These are phyloP conservation scores for Tetrao urogallus DNA, from an alignment of 2,113 vertebrate species.

Conservation along the genomic window DNA sequence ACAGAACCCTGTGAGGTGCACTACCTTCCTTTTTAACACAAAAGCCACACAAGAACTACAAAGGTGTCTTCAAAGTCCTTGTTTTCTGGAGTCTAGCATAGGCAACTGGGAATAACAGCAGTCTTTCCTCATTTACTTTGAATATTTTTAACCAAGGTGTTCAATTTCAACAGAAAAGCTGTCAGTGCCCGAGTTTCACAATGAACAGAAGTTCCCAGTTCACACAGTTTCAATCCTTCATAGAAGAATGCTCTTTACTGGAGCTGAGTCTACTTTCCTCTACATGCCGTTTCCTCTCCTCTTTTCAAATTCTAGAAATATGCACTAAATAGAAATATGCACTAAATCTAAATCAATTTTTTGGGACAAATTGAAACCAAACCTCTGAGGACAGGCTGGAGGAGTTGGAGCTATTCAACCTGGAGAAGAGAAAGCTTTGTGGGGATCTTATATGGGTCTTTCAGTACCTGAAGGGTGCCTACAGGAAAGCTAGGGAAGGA, in stretches of 20 bases:
- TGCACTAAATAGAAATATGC: neutral
- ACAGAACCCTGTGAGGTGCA: rapidly evolving
- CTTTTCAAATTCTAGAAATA: neutral
- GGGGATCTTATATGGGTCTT: too few species aligned
- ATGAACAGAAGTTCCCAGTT: neutral
- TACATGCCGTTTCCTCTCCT: neutral
- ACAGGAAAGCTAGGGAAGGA: too few species aligned
- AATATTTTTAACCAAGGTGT: neutral
- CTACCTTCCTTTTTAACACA: rapidly evolving
- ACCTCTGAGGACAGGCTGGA: too few species aligned
- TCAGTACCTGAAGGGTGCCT: too few species aligned
- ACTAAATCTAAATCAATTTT: neutral
- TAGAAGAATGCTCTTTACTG: neutral
- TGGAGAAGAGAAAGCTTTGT: too few species aligned
- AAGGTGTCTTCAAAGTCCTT: neutral
- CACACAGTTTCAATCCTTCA: neutral
- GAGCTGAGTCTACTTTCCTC: neutral
- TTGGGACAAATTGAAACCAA: too few species aligned
- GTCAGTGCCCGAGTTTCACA: neutral
- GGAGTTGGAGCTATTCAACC: too few species aligned
- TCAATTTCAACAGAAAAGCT: neutral
- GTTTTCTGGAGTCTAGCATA: neutral
- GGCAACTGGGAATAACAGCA: neutral
- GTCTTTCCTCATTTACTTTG: neutral
- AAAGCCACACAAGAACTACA: neutral